Conservation (phyloP, 2,888 invertebrate species). For the Agonopterix heracliana region DNA sequence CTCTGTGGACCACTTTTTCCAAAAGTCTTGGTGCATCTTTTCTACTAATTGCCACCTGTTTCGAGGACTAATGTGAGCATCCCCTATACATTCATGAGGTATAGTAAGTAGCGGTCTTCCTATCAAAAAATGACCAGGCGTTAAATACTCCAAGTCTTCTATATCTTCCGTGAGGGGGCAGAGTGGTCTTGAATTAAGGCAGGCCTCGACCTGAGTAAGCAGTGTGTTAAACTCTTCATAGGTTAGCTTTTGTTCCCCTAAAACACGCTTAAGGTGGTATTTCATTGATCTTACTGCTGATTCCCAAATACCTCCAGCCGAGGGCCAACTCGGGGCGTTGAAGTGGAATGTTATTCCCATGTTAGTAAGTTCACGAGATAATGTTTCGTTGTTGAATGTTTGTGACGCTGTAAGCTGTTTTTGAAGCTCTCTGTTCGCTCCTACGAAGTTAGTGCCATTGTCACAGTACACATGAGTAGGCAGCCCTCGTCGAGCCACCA, state of each 20-base stretch:
- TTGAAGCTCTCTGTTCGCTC: not conserved
- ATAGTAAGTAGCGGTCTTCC: not conserved
- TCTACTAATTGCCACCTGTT: constrained; percentile 2
- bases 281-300: constrained; percentile 6
- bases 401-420: not conserved
- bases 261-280: constrained; percentile 7
- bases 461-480: constrained; percentile 9
- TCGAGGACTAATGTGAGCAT: not conserved
- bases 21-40: constrained; percentile 1
- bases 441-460: constrained; percentile 9
- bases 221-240: constrained; percentile 5
- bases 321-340: constrained; percentile 5
- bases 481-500: constrained; percentile 5
- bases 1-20: constrained; percentile 2
- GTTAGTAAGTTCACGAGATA: not conserved
- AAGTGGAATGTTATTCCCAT: constrained; percentile 7
- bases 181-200: constrained; percentile 9
- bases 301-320: constrained; percentile 10
- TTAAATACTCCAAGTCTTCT: constrained; percentile 6
- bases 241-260: constrained; percentile 7
- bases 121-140: constrained; percentile 10
- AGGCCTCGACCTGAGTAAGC: constrained; percentile 9
- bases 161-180: constrained; percentile 1
- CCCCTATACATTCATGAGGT: not conserved
- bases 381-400: not conserved